Evolutionary conservation across 2,888 invertebrate species (phyloP).

Genomic region (Hydraecia micacea): DNA sequence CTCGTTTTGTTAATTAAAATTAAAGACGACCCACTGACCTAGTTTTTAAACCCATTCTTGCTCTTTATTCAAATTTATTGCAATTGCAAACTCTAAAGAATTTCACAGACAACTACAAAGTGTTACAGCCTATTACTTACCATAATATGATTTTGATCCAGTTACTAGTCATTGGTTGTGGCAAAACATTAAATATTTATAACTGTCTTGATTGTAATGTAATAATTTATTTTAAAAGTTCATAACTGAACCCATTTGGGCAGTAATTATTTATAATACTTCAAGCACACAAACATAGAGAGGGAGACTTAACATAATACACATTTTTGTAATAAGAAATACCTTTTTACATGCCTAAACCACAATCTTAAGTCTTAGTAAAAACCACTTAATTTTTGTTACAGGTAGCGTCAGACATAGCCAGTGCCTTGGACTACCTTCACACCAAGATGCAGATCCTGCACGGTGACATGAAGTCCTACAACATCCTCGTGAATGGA

Average conservation of each 20-base stretch:
- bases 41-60: not conserved
- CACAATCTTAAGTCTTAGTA: not conserved
- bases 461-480: constrained; percentile 96
- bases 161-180: not conserved
- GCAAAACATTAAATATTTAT: not conserved
- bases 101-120: not conserved
- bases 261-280: not conserved
- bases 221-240: not conserved
- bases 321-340: not conserved
- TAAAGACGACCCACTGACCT: too few species aligned
- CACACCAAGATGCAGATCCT: constrained; percentile 93
- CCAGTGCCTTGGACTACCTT: constrained; percentile 94
- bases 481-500: constrained; percentile 94
- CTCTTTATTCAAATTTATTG: not conserved
- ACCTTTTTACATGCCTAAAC: not conserved
- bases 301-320: not conserved
- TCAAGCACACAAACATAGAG: not conserved
- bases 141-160: not conserved
- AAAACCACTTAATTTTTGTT: not conserved
- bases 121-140: not conserved
- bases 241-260: not conserved
- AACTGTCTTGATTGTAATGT: not conserved
- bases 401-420: constrained; percentile 92
- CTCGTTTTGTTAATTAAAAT: not conserved
- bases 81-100: not conserved